These are phyloP conservation scores for Grallaria varia DNA, from an alignment of 2,113 vertebrate species.

Conservation along the genomic window DNA sequence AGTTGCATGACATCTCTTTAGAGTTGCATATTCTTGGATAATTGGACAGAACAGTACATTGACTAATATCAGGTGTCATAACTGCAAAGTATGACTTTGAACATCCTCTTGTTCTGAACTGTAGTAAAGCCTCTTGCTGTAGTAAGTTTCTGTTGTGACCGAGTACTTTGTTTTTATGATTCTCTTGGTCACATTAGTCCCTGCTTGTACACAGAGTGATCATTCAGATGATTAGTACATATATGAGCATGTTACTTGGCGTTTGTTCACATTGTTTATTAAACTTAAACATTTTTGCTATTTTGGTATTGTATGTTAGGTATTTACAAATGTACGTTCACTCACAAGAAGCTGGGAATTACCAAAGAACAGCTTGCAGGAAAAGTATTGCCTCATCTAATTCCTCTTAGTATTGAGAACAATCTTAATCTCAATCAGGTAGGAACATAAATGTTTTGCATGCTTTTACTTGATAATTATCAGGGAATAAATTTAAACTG, in stretches of 20 bases:
- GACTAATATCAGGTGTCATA: neutral
- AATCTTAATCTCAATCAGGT: constrained; percentile 99
- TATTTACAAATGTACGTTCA: constrained; percentile 98
- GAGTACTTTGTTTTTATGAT: neutral
- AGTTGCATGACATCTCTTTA: neutral
- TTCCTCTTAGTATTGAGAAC: constrained; percentile 95
- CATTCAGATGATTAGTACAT: neutral
- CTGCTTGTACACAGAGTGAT: neutral
- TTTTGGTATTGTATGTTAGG: constrained; percentile 74
- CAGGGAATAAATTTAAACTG: neutral
- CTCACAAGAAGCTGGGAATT: constrained; percentile 96
- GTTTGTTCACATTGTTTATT: neutral
- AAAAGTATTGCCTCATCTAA: constrained; percentile 92
- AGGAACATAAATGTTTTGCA: neutral
- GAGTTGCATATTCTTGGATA: neutral
- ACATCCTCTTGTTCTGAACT: neutral
- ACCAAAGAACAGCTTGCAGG: constrained; percentile 95
- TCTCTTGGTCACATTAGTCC: neutral
- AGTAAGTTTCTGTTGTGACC: neutral
- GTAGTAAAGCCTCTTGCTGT: neutral
- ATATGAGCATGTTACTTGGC: fast-evolving
- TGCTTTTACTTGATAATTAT: neutral
- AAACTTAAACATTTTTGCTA: neutral
- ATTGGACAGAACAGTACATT: neutral
- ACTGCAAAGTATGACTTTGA: neutral